phyloP scores from a whole-genome alignment of 2,113 vertebrate species.

The Platysternon megacephalum region DNA sequence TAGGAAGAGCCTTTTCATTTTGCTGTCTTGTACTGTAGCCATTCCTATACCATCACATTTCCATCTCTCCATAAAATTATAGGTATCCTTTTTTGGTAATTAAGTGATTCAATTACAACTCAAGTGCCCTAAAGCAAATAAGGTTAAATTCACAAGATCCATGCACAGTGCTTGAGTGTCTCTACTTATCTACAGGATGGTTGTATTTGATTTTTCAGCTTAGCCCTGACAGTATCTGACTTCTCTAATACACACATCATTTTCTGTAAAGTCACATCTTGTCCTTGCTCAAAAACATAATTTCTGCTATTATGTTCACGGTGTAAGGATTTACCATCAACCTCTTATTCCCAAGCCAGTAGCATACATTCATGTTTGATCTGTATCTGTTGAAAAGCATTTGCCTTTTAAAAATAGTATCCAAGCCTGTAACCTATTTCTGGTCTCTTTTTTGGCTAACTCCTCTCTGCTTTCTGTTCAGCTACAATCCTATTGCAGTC shows the following conservation, averaged over 20 bases:
- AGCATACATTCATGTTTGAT: background rate
- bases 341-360: background rate
- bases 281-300: slow-evolving; percentile 3
- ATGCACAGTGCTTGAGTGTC: background rate
- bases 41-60: background rate
- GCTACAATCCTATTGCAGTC: background rate
- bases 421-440: background rate
- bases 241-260: background rate
- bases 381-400: background rate
- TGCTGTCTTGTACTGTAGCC: background rate
- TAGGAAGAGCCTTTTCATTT: background rate
- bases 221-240: background rate
- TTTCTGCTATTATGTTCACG: background rate
- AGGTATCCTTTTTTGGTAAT: background rate
- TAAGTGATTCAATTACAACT: background rate
- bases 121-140: background rate
- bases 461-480: background rate
- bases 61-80: background rate
- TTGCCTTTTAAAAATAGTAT: slow-evolving; percentile 10
- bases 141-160: background rate
- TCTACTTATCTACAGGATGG: background rate
- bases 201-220: background rate
- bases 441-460: slow-evolving; percentile 9
- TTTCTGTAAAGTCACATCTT: background rate
- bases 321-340: background rate